Evolutionary conservation across 2,888 invertebrate genomes (phyloP).

Genomic region (Conus canariensis): DNA sequence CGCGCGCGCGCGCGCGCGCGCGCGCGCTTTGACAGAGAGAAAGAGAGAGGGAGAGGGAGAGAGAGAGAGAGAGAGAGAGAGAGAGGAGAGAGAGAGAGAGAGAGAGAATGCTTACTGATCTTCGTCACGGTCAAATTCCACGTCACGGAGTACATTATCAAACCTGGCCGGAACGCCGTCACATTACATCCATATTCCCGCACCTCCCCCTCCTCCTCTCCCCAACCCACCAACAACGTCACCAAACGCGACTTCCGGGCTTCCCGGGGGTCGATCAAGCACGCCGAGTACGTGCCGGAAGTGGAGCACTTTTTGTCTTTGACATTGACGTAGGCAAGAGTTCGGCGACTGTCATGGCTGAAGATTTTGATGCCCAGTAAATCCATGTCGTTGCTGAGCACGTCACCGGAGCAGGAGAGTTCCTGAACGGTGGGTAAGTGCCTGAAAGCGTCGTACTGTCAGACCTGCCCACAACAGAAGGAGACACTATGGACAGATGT

Average conservation of each 20-base stretch:
- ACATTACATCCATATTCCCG: neutral
- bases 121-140: neutral
- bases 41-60: too few species aligned
- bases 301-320: conserved; percentile 3
- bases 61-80: too few species aligned
- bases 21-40: too few species aligned
- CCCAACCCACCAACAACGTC: neutral
- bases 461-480: neutral
- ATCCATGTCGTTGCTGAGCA: neutral
- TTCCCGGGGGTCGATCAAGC: neutral
- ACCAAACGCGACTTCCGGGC: neutral
- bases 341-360: neutral
- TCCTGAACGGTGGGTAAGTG: neutral
- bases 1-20: neutral
- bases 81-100: too few species aligned
- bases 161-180: neutral
- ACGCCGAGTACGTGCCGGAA: neutral
- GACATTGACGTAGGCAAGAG: neutral
- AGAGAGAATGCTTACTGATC: neutral
- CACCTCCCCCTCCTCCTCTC: neutral
- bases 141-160: neutral
- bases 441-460: neutral
- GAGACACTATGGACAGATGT: neutral
- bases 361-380: conserved; percentile 8
- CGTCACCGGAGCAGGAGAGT: neutral